Base-by-base conservation (phyloP, 2,797 vertebrate genomes). In the Neostethus bicornis region DNA sequence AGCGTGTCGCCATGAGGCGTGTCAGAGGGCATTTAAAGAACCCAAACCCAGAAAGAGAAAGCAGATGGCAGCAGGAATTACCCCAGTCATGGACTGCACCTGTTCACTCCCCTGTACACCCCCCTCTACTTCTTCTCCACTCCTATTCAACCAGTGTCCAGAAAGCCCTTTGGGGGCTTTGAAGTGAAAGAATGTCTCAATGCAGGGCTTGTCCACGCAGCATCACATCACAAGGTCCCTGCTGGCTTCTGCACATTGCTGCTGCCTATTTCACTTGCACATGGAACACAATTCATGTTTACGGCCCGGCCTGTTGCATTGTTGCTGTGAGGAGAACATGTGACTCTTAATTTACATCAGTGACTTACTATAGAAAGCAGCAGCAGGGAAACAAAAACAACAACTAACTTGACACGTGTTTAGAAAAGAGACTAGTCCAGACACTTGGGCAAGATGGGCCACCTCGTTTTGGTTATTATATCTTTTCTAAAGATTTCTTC, bases 101-200 rank as follows among this genome's bases (percentile, higher is more conserved):
- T 93, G 92, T 92, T 91, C 75, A n/a, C 53, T 67, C 54, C 38
- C 51, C 42, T 11, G 2, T 19, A 4, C 29, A 34, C 83, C 78
- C 83, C 80, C 80, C 83, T 87, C n/a, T n/a, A n/a, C n/a, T n/a
- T n/a, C n/a, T n/a, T n/a, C 80, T 73, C 42, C 0, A 51, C 61
- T 67, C 57, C 85, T 58, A 88, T 88, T 89, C 87, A 89, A 90
- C 84, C 80, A 84, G 84, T 86, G 87, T 87, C 79, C 80, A 85
- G 56, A 81, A 66, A 80, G 75, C 73, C 72, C 87, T 86, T 85
- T 69, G 76, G 88, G 82, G 70, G 65, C 83, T 90, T 88, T 89
- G 83, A 90, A 89, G 89, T 86, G 66, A 62, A 91, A 91, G 90
- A 91, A 91, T 91, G 87, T 87, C 79, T 89, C 65, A 86, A 82